Evolutionary conservation across 2,113 vertebrate species (phyloP), one percentile per base, ranked within the genome.

Genomic region (Columbina picui): DNA sequence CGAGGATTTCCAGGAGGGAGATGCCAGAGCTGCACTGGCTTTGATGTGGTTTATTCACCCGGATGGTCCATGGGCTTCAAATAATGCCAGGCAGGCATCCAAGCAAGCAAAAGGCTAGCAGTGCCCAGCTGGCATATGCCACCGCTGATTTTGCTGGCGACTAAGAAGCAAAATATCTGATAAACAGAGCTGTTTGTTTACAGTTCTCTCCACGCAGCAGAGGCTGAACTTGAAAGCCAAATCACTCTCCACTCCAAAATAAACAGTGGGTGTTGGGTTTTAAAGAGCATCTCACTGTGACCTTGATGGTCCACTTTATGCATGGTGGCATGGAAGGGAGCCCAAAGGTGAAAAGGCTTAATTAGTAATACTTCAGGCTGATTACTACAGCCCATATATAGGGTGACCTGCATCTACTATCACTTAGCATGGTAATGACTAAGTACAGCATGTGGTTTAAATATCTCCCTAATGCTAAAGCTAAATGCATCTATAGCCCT

Each of bases 371-470:
- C 90, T 92, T 65, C 41, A 95, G 93, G 92, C 95, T 91, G 94
- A 95, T 97, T 96, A 95, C 79, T 84, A 85, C 3, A 16, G 88
- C 78, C 92, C 84, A 93, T 93, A 92, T 96, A 95, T 95, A 95
- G 88, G 56, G 43, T 94, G 93, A 96, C 90, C 95, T 91, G 93
- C 95, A 96, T 93, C 90, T 89, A 90, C 91, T 97, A 94, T 94
- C 96, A 94, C 90, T 96, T 92, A 90, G 91, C 86, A 76, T 45
- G 63, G 78, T 81, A 96, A 96, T 95, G 90, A 92, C 90, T 92
- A 77, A 95, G 96, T 95, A 78, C 83, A 86, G 90, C 86, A 71
- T 75, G 65, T 75, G 95, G 94, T 91, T 96, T 91, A 85, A 97
- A 88, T 94, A 95, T 93, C 92, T 94, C 59, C 82, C 80, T 95